These are phyloP conservation scores for Dasyprocta punctata DNA, from an alignment of 2,113 vertebrate genomes.

Conservation along the genomic window DNA sequence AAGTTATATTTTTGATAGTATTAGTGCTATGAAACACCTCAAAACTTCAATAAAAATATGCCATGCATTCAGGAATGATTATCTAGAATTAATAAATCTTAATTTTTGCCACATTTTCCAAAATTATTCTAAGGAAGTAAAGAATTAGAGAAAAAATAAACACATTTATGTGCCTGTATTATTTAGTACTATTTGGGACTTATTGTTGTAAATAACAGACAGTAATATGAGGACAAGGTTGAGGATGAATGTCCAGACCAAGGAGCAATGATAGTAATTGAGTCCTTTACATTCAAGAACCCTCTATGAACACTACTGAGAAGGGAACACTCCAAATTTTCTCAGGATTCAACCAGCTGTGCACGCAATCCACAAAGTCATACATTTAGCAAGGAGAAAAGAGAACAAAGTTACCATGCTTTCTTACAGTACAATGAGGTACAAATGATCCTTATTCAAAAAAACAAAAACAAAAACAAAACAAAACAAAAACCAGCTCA, in stretches of 20 bases:
- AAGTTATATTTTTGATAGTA: not conserved
- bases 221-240: slow-evolving; percentile 92
- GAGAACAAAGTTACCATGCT: slow-evolving; percentile 94
- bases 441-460: slow-evolving; percentile 94
- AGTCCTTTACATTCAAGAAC: slow-evolving; percentile 92
- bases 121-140: not conserved
- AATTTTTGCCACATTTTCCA: not conserved
- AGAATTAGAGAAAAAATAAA: not conserved
- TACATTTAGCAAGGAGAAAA: slow-evolving; percentile 93
- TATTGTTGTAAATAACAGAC: too few species aligned
- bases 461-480: slow-evolving; percentile 78
- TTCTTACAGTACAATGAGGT: slow-evolving; percentile 92
- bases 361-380: slow-evolving; percentile 93
- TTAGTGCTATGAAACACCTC: not conserved
- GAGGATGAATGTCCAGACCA: slow-evolving; percentile 92
- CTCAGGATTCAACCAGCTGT: slow-evolving; percentile 93
- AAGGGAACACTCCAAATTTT: slow-evolving; percentile 91
- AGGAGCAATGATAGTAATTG: slow-evolving; percentile 92
- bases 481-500: slow-evolving; percentile 91
- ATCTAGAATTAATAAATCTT: not conserved
- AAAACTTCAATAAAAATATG: not conserved
- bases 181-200: not conserved
- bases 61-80: not conserved
- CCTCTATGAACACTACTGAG: slow-evolving; percentile 84
- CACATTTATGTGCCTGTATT: not conserved